Base-by-base conservation (phyloP, 2,888 invertebrate genomes). In the Tenodera sinensis region DNA sequence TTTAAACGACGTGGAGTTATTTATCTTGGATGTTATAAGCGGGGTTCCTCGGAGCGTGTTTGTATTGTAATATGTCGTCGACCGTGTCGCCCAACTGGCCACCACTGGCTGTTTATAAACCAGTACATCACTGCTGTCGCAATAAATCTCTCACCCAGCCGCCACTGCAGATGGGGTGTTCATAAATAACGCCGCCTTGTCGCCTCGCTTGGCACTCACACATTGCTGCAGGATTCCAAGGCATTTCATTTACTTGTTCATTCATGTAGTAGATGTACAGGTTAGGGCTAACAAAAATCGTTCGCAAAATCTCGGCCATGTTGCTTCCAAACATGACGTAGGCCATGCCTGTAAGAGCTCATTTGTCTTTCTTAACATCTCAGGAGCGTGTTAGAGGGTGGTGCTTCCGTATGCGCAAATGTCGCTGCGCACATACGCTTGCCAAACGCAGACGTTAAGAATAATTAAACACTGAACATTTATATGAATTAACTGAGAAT, bases 111-210 rank as follows among this genome's bases (percentile, higher is more conserved):
- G 86, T 86, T 86, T 86, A 86, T 28, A 86, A 86, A 81, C 81
- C 86, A 28, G 86, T 81, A 86, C 81, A 86, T 86, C 81, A 81
- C 28, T 28, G 30, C 28, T 81, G 86, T 81, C 28, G 28, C 81
- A 8, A 86, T 86, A 86, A 86, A 86, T 86, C 86, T 86, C 54
- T 71, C 54, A 30, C 25, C 28, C 25, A 86, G 81, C 86, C 81
- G 81, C 86, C 81, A 81, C 81, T 81, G 54, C 15, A 27, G 27
- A 54, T 47, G 54, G 85, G 85, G 85, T 85, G 85, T 81, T n/a
- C 86, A 86, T 86, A 86, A 86, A 86, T 86, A 86, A 86, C 86
- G 47, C 20, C 71, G 71, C 81, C 28, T 86, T 86, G 86, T 86
- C 47, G 54, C 54, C 85, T 85, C 20, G 25, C 54, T 71, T 25